Conservation (phyloP, 2,888 invertebrate genomes). For the Heliconius hortense region DNA sequence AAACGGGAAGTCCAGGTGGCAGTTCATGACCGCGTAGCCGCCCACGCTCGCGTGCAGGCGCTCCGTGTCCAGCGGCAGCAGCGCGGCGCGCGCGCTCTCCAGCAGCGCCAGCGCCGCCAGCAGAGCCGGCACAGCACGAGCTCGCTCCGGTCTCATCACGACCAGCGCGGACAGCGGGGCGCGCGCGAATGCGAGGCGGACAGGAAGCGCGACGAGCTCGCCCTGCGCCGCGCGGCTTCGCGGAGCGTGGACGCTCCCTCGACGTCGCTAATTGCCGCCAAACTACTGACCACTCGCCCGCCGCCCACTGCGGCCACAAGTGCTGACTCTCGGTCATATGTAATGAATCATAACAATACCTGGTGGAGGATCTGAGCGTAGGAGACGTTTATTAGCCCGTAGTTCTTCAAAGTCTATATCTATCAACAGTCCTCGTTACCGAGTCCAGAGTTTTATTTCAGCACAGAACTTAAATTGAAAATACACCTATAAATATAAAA, state of each 20-base stretch:
- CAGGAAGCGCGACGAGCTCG: slow-evolving; percentile 33
- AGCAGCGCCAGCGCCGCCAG: slow-evolving; percentile 39
- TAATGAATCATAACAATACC: too few species aligned
- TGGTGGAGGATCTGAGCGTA: too few species aligned
- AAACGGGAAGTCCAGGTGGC: slow-evolving; percentile 93
- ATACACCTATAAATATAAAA: too few species aligned
- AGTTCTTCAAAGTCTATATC: too few species aligned
- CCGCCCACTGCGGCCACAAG: too few species aligned
- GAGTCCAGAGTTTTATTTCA: too few species aligned
- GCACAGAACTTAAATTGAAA: too few species aligned
- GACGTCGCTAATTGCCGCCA: slow-evolving; percentile 18
- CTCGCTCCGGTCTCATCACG: not conserved
- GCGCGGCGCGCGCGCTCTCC: slow-evolving; percentile 47
- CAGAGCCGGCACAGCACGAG: slow-evolving; percentile 4
- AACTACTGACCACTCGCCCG: not conserved
- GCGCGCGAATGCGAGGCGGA: slow-evolving; percentile 10
- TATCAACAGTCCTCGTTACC: too few species aligned
- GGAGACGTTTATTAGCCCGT: too few species aligned
- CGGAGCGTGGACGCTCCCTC: slow-evolving; percentile 26
- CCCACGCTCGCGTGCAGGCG: slow-evolving; percentile 87
- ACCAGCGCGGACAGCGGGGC: slow-evolving; percentile 39
- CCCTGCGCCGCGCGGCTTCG: slow-evolving; percentile 34
- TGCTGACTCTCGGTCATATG: too few species aligned
- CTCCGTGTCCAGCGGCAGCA: slow-evolving; percentile 70
- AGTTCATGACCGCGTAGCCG: slow-evolving; percentile 90